These are phyloP conservation scores for Octonoba sinensis DNA, from an alignment of 2,888 invertebrate genomes.

Conservation along the genomic window DNA sequence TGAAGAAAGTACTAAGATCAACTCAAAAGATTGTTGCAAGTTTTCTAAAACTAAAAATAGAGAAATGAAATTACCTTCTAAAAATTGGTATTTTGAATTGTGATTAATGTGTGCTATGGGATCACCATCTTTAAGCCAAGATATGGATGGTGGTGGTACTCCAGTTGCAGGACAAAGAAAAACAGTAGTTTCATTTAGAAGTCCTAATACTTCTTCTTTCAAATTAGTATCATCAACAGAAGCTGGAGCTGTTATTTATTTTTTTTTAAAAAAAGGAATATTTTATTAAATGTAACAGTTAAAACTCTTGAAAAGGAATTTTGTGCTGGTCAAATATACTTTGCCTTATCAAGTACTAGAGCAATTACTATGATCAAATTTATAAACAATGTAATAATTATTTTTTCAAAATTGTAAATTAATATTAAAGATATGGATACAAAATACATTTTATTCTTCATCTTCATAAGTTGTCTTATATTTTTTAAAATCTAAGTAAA, in stretches of 20 bases:
- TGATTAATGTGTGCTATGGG: slow-evolving; percentile 8
- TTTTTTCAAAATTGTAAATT: too few species aligned
- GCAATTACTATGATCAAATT: too few species aligned
- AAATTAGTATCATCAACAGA: slow-evolving; percentile 42
- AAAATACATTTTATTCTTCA: too few species aligned
- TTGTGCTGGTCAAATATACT: too few species aligned
- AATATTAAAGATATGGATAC: too few species aligned
- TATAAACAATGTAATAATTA: too few species aligned
- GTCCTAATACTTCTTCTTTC: slow-evolving; percentile 20
- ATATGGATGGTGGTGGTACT: slow-evolving; percentile 70
- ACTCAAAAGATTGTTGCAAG: neutral
- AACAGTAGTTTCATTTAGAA: slow-evolving; percentile 36
- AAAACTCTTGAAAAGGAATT: too few species aligned
- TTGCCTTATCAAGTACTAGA: too few species aligned
- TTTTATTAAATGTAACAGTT: neutral
- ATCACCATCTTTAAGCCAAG: slow-evolving; percentile 59
- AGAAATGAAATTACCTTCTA: slow-evolving; percentile 36
- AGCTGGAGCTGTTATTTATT: slow-evolving; percentile 58
- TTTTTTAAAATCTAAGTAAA: too few species aligned
- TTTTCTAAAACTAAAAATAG: neutral
- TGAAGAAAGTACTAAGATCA: neutral
- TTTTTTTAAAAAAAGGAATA: slow-evolving; percentile 1
- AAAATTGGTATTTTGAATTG: slow-evolving; percentile 37
- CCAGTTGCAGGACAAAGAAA: slow-evolving; percentile 68
- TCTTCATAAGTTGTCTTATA: too few species aligned